A percentile compares a stretch with the other conserved stretches of the same genome.
phyloP scores from a whole-genome alignment of 1,140 invertebrate genomes.

The Cryptotermes secundus region DNA sequence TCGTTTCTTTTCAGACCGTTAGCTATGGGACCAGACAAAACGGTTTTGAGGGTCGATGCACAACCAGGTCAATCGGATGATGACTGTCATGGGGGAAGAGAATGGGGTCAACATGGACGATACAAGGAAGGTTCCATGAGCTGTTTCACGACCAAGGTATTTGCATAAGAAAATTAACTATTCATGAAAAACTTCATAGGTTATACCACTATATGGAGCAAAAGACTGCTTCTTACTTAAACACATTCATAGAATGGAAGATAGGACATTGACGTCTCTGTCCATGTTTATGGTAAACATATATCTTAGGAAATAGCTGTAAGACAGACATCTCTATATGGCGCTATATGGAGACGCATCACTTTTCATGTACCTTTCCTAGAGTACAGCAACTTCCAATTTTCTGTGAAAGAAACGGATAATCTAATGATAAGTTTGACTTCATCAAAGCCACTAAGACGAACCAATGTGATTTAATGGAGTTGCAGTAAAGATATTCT shows the following conservation, averaged over 20 bases:
- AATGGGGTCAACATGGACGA: background rate
- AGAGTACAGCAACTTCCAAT: background rate
- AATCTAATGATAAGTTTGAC: too few relatives aligned
- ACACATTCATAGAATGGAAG: background rate
- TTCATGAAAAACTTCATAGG: conserved; percentile 21
- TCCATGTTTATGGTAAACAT: background rate
- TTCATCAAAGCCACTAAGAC: too few relatives aligned
- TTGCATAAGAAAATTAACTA: conserved; percentile 27
- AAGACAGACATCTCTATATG: background rate
- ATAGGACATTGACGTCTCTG: background rate
- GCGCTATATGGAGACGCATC: background rate
- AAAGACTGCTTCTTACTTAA: background rate
- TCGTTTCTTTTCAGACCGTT: too few relatives aligned
- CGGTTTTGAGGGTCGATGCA: background rate
- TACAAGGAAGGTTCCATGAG: background rate
- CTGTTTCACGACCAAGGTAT: background rate
- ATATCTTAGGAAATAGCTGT: background rate
- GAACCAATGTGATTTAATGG: too few relatives aligned
- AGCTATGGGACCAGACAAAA: background rate
- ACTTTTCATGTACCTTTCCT: background rate
- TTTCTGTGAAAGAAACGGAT: too few relatives aligned
- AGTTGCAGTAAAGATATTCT: too few relatives aligned
- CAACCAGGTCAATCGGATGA: background rate
- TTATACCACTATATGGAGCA: conserved; percentile 1
- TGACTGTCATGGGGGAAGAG: background rate